Conservation (phyloP, 2,888 invertebrate species). For the Bhutanitis thaidina region DNA sequence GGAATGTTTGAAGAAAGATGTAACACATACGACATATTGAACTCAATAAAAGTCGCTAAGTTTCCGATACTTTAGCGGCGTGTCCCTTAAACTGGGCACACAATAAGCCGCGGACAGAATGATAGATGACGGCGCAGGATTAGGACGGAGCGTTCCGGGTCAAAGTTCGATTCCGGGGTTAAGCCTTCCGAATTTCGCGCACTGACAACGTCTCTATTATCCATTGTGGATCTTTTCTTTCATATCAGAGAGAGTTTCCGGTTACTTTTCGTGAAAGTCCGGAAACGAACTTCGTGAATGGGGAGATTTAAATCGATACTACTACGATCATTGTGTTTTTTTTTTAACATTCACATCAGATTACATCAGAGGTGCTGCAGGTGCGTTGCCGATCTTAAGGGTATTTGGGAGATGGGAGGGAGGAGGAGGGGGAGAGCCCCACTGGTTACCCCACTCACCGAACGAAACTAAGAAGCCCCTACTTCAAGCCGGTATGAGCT, state of each 20-base stretch:
- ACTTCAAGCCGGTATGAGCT: too few relatives aligned
- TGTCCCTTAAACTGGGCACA: constrained; percentile 9
- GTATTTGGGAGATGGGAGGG: too few relatives aligned
- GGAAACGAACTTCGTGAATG: constrained; percentile 9
- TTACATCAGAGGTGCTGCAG: too few relatives aligned
- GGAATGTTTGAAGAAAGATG: too few relatives aligned
- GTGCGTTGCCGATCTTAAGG: too few relatives aligned
- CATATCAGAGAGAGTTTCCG: constrained; percentile 13
- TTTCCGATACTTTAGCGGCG: neutral
- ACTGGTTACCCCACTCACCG: too few relatives aligned
- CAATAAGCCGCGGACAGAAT: constrained; percentile 27
- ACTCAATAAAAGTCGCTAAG: neutral
- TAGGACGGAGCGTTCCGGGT: constrained; percentile 28
- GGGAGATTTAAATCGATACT: neutral
- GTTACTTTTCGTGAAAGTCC: neutral
- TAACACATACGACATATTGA: neutral
- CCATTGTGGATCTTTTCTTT: constrained; percentile 18
- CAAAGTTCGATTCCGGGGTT: constrained; percentile 37
- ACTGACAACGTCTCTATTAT: constrained; percentile 23
- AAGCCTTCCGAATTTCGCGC: constrained; percentile 30
- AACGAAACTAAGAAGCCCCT: too few relatives aligned
- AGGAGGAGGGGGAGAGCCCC: too few relatives aligned
- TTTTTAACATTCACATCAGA: too few relatives aligned
- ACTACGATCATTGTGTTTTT: too few relatives aligned
- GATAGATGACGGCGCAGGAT: constrained; percentile 33